phyloP scores from a whole-genome alignment of 2,888 invertebrate genomes.

The Hydroisotoma schaefferi region DNA sequence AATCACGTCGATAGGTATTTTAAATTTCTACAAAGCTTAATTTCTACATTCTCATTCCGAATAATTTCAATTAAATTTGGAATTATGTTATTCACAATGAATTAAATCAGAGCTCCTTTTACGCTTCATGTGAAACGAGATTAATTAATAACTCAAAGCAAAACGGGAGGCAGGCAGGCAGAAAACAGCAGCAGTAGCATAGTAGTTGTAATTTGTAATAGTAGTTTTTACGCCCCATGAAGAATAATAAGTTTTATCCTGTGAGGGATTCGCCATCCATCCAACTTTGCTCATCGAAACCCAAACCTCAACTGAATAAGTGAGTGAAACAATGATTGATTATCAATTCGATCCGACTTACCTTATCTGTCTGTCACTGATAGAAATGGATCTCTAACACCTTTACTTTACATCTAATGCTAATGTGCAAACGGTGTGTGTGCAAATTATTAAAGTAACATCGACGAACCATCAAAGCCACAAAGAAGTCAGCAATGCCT shows the following conservation, averaged over 20 bases:
- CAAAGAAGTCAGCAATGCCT: too few species aligned
- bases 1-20: too few species aligned
- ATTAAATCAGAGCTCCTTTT: conserved; percentile 4
- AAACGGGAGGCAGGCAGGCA: not conserved
- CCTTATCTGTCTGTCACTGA: conserved; percentile 5
- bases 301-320: not conserved
- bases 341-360: conserved; percentile 8
- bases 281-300: not conserved
- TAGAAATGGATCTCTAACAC: conserved; percentile 4
- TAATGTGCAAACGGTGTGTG: too few species aligned
- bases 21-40: too few species aligned
- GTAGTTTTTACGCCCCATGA: not conserved
- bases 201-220: not conserved
- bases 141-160: not conserved
- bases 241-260: conserved; percentile 6
- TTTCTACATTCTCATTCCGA: too few species aligned
- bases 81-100: too few species aligned
- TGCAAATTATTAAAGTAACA: too few species aligned
- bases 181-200: not conserved
- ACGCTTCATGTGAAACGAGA: not conserved
- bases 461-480: too few species aligned
- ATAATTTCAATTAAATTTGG: not conserved
- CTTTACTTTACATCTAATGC: too few species aligned
- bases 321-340: conserved; percentile 3
- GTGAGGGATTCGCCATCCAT: not conserved